Evolutionary conservation across 2,797 vertebrate genomes (phyloP), one percentile per base, ranked within the genome.

Genomic region (Hippopotamyrus pictus): DNA sequence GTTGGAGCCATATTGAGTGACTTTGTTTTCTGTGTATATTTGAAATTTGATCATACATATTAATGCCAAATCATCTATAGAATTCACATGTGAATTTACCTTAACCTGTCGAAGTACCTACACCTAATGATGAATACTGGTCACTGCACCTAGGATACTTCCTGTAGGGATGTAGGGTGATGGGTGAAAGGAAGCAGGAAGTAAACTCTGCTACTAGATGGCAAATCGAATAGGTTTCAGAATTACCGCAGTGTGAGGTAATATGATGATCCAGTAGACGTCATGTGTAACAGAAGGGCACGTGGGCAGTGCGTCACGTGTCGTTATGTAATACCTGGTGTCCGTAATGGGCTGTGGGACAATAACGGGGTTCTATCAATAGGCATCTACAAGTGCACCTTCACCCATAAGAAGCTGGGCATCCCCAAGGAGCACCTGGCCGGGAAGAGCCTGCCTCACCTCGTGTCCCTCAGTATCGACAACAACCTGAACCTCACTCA

Each of bases 301-400:
- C 62, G 5, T 12, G 3, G 59, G 59, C 59, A 29, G 59, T 2
- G 8, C 1, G 22, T 65, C 59, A 33, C 14, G 69, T 76, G 73
- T 41, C 19, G 0, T 44, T n/a, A 3, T 44, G 73, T 41, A n/a
- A 19, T 79, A 0, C 3, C 37, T 44, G 73, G 14, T 41, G 4
- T 79, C 44, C 3, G 0, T 19, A 79, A 46, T 44, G 37, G 73
- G 41, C 37, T 44, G 37, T 44, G 12, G 17, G 73, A 7, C 17
- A 37, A 44, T 41, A 8, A 76, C 25, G 1, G 22, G 54, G n/a
- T 4, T 37, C 62, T 79, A 89, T 0, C 90, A 1, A 91, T 89
- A 99, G 99, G 99, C 90, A 99, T 99, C 94, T 99, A 99, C 92
- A 99, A 99, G 93, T 99, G 98, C 93, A 99, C 98, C 48, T 99